These are phyloP conservation scores for Cepaea hortensis DNA, from an alignment of 2,888 invertebrate species.

Conservation along the genomic window DNA sequence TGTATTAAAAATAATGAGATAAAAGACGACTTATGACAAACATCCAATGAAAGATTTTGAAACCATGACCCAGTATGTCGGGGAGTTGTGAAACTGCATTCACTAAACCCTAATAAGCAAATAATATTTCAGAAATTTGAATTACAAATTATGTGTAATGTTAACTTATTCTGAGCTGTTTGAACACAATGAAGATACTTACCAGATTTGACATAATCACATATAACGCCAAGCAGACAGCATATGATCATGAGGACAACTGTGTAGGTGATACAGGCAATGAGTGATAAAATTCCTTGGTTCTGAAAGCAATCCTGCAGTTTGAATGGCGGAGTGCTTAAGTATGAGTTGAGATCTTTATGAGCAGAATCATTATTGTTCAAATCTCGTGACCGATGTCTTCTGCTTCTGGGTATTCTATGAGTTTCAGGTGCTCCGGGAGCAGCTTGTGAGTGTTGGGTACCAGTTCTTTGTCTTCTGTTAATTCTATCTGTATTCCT, in stretches of 20 bases:
- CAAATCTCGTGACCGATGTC: slow-evolving; percentile 13
- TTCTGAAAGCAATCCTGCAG: slow-evolving; percentile 39
- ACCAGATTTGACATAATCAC: slow-evolving; percentile 23
- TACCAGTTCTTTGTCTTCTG: background rate
- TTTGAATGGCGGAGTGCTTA: slow-evolving; percentile 18
- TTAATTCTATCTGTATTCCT: background rate
- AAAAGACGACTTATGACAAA: no score
- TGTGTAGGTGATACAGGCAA: slow-evolving; percentile 31
- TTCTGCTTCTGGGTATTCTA: background rate
- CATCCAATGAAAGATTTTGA: no score
- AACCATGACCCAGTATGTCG: no score
- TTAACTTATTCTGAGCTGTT: no score
- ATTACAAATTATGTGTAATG: no score
- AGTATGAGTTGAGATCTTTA: background rate
- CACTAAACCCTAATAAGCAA: no score
- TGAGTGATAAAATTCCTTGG: slow-evolving; percentile 27
- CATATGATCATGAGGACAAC: slow-evolving; percentile 24
- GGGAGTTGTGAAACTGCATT: no score
- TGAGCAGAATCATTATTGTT: slow-evolving; percentile 25
- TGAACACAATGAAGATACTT: background rate
- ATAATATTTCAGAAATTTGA: no score
- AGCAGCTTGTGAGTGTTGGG: background rate
- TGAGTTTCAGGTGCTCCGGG: no score
- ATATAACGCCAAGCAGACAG: background rate
- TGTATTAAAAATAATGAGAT: no score